Evolutionary conservation across 2,113 vertebrate genomes (phyloP), one percentile per base, ranked within the genome.

Genomic region (Felis chaus): DNA sequence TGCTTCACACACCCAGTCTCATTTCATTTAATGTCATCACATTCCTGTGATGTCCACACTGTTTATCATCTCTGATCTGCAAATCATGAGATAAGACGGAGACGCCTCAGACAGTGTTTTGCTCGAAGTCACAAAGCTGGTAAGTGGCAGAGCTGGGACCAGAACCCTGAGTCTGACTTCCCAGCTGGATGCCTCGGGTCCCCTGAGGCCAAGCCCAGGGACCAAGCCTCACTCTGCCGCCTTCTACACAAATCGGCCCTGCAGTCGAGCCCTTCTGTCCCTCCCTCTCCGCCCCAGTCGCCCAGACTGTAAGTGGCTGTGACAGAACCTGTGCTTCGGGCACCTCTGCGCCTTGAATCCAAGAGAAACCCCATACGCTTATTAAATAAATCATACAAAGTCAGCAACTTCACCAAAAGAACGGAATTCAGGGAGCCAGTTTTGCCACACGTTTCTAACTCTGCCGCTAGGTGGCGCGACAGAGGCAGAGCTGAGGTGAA

Each of bases 171-270:
- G 76, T 21, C 50, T 55, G 80, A 53, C 63, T 63, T 53, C 63
- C 3, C 0, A 33, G 33, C 29, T 48, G 29, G 48, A 41, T 3
- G 12, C 41, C 48, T 76, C 57, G 5, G 0, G 4, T 16, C 16
- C 69, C 15, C 11, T 5, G 1, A 13, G 21, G 45, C 45, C 45
- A 45, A 53, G 1, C n/a, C 79, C 18, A 7, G 3, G 0, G 66
- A 57, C 41, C 11, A 68, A 71, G 81, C 23, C 25, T 45, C 33
- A 68, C n/a, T n/a, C 48, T 12, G 36, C 69, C 55, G 53, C 15
- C 69, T 68, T 78, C 55, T n/a, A 48, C 19, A 79, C 18, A 6
- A 14, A 18, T 2, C 0, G 0, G 41, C 41, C 66, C 27, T 36
- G 45, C 6, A 65, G 61, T 19, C 45, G 66, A 83, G 50, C n/a